Evolutionary conservation across 2,113 vertebrate genomes (phyloP).

Genomic region (Dolichallabes microphthalmus): DNA sequence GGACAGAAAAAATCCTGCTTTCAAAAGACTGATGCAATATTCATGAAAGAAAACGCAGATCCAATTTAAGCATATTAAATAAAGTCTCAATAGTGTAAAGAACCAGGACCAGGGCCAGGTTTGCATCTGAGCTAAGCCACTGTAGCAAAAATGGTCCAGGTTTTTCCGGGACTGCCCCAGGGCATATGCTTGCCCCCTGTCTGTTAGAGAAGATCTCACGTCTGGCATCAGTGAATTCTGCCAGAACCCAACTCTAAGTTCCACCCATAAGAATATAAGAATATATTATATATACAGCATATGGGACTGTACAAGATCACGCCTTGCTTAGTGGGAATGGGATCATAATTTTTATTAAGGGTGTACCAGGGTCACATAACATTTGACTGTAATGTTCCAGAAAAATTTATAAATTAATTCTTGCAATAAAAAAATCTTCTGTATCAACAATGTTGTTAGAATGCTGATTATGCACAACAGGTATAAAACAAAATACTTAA

Average conservation of each 20-base stretch:
- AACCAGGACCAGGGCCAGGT: slow-evolving; percentile 59
- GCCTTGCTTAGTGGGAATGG: background rate
- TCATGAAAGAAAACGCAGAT: background rate
- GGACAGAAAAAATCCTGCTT: background rate
- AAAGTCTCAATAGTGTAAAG: background rate
- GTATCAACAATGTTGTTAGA: background rate
- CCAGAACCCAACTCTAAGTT: slow-evolving; percentile 37
- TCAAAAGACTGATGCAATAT: background rate
- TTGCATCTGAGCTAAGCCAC: slow-evolving; percentile 56
- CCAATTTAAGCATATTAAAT: background rate
- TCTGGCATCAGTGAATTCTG: slow-evolving; percentile 54
- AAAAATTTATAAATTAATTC: background rate
- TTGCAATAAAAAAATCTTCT: background rate
- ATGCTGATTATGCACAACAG: background rate
- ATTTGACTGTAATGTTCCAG: background rate
- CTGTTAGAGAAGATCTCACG: slow-evolving; percentile 51
- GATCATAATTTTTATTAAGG: background rate
- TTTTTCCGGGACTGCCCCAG: slow-evolving; percentile 60
- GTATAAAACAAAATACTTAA: background rate
- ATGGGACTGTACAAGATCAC: background rate
- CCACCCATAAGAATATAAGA: slow-evolving; percentile 3
- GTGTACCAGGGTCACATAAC: background rate
- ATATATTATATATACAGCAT: background rate
- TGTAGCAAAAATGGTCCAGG: slow-evolving; percentile 65
- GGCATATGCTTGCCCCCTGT: slow-evolving; percentile 57